A percentile compares a stretch with the other conserved stretches of the same genome.
Conservation (phyloP, 2,888 invertebrate species). For the Eumerus sabulonum region DNA sequence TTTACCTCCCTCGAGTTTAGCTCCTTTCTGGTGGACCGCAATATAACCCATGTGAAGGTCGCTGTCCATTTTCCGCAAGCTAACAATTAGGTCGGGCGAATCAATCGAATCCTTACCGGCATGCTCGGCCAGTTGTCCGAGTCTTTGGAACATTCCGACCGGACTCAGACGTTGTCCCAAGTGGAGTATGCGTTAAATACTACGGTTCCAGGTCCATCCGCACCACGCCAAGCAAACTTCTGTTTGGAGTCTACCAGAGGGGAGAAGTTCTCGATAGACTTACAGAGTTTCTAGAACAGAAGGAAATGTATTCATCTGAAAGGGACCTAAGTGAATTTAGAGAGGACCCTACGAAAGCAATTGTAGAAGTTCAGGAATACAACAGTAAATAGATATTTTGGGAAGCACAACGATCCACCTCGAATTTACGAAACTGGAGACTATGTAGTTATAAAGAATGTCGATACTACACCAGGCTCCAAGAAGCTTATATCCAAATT, state of each 20-base stretch:
- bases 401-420: constrained; percentile 11
- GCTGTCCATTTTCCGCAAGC: too few species aligned
- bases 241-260: constrained; percentile 72
- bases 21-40: too few species aligned
- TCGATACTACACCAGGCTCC: constrained; percentile 45
- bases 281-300: constrained; percentile 28
- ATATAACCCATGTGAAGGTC: too few species aligned
- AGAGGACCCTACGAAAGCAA: constrained; percentile 7
- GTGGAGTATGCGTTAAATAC: not conserved
- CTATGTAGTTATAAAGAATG: constrained; percentile 70
- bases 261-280: constrained; percentile 67
- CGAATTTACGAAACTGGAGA: constrained; percentile 52
- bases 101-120: constrained; percentile 21
- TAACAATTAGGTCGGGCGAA: not conserved
- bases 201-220: constrained; percentile 51
- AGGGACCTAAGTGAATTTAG: constrained; percentile 2
- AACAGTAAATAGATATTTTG: constrained; percentile 26
- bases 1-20: too few species aligned
- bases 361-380: too few species aligned
- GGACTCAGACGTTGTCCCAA: constrained; percentile 11
- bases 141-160: constrained; percentile 20
- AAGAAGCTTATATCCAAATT: constrained; percentile 14
- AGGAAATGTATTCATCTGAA: not conserved
- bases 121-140: constrained; percentile 23
- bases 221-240: constrained; percentile 70